phyloP scores from a whole-genome alignment of 2,113 vertebrate genomes.

The Megaceryle torquata region DNA sequence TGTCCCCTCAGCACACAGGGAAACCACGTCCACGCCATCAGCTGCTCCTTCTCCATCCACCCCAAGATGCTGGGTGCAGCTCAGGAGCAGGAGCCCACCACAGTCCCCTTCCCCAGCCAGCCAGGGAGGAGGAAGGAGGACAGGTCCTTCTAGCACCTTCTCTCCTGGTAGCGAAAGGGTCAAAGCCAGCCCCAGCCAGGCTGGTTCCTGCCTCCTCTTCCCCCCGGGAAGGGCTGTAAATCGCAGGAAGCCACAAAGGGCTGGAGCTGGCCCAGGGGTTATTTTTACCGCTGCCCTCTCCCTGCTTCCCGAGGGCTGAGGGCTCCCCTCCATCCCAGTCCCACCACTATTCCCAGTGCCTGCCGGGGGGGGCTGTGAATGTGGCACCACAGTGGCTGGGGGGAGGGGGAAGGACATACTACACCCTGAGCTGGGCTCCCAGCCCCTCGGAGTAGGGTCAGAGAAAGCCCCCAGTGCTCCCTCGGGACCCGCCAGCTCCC shows the following conservation, averaged over 20 bases:
- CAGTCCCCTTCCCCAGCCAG: neutral
- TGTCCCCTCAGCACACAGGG: neutral
- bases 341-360: neutral
- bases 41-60: neutral
- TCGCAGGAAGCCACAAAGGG: slow-evolving; percentile 52
- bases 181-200: neutral
- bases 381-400: neutral
- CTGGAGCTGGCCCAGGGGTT: slow-evolving; percentile 29
- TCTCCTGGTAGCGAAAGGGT: neutral
- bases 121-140: accelerated
- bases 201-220: neutral
- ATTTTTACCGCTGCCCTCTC: slow-evolving; percentile 50
- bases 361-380: neutral
- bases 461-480: neutral
- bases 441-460: accelerated
- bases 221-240: slow-evolving; percentile 59
- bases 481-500: neutral
- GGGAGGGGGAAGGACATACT: neutral
- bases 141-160: neutral
- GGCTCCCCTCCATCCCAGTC: neutral
- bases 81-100: neutral
- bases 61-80: neutral
- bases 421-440: neutral
- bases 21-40: accelerated
- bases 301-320: neutral